Percentiles rank a stretch among this genome's conserved stretches.
Evolutionary conservation across 2,113 vertebrate genomes (phyloP).

Genomic region (Orthochromis indermauri): DNA sequence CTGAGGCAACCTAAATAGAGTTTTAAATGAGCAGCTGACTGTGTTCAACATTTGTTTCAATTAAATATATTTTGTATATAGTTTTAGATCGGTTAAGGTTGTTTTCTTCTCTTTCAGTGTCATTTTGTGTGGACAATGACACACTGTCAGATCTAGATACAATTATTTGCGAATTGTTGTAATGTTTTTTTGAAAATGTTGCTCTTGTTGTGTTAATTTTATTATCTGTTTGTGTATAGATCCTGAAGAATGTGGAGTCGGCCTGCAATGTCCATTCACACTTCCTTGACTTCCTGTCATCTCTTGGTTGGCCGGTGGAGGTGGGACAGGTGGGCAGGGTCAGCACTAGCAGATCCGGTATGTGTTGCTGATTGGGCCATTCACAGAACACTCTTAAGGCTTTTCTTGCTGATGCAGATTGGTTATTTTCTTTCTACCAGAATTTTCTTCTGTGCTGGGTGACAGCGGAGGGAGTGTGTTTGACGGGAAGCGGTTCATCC

Average conservation of each 20-base stretch:
- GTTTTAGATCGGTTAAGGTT: neutral
- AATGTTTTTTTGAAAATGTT: neutral
- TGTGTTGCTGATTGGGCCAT: neutral
- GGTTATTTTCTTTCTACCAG: neutral
- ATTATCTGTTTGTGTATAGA: conserved; percentile 56
- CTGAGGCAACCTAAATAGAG: conserved; percentile 71
- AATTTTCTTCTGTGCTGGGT: neutral
- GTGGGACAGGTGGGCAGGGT: conserved; percentile 38
- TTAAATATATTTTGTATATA: neutral
- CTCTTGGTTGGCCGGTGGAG: conserved; percentile 84
- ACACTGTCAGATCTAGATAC: neutral
- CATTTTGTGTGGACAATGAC: neutral
- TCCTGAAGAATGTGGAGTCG: conserved; percentile 87
- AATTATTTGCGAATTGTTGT: neutral
- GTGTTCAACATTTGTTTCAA: neutral
- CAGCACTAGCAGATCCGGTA: neutral
- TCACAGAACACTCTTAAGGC: neutral
- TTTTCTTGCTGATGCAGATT: neutral
- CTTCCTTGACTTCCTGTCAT: conserved; percentile 83
- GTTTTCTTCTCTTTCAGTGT: neutral
- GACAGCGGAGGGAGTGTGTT: conserved; percentile 32
- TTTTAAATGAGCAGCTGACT: neutral
- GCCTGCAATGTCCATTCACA: conserved; percentile 77
- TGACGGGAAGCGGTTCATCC: conserved; percentile 5
- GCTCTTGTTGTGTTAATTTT: neutral